phyloP scores from a whole-genome alignment of 23 tunicate genomes.

The Styela clava region DNA sequence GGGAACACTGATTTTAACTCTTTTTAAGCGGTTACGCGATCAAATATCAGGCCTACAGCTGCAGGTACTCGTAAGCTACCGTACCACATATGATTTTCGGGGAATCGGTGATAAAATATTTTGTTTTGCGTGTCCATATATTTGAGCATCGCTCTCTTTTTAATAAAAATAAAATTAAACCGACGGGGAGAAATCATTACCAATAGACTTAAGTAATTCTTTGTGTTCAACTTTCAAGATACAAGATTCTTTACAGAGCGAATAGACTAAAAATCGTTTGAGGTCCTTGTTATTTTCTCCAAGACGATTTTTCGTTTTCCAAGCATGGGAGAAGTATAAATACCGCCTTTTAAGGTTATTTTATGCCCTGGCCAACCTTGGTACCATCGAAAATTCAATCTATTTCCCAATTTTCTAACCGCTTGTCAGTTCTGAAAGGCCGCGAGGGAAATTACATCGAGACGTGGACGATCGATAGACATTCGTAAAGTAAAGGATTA shows the following conservation, averaged over 20 bases:
- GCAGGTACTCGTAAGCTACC: too few relatives aligned
- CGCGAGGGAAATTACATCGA: background rate
- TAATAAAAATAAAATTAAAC: too few relatives aligned
- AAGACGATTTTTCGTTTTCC: too few relatives aligned
- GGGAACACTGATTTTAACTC: too few relatives aligned
- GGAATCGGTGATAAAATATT: too few relatives aligned
- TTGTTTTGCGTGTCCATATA: too few relatives aligned
- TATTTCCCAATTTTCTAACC: background rate
- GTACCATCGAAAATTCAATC: background rate
- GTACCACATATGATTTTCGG: too few relatives aligned
- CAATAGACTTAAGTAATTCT: background rate
- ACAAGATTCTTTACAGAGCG: background rate
- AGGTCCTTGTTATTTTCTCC: background rate
- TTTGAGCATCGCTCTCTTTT: too few relatives aligned
- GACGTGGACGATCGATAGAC: background rate
- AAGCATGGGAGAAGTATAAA: background rate
- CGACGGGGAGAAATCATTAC: background rate
- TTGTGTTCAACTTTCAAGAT: background rate
- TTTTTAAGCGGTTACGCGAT: too few relatives aligned
- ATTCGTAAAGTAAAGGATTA: background rate
- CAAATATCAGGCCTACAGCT: too few relatives aligned
- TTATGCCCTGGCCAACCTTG: background rate
- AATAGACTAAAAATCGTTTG: background rate
- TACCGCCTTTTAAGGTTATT: too few relatives aligned
- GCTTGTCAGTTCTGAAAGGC: background rate